phyloP scores from a whole-genome alignment of 2,113 vertebrate genomes.

The Chionodraco myersi region DNA sequence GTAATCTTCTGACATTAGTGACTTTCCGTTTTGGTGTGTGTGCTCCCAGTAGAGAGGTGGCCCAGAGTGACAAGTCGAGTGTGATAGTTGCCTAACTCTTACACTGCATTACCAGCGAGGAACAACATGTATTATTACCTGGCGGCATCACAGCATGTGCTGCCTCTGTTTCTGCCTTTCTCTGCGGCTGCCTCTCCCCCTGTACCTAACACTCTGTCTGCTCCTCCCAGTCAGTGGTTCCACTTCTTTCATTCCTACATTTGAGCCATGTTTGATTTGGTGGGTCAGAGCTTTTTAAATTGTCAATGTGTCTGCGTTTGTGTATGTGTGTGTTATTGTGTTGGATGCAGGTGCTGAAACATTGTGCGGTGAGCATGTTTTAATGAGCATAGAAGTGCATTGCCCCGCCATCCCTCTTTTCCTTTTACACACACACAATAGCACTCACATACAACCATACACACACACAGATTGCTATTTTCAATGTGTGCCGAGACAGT shows the following conservation, averaged over 20 bases:
- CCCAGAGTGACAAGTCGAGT: slow-evolving; percentile 47
- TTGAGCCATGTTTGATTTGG: slow-evolving; percentile 46
- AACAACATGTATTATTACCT: slow-evolving; percentile 21
- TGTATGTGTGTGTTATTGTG: slow-evolving; percentile 49
- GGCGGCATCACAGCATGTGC: slow-evolving; percentile 24
- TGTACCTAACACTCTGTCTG: not conserved
- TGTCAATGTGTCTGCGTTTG: slow-evolving; percentile 20
- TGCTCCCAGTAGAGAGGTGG: slow-evolving; percentile 30
- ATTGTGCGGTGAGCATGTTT: slow-evolving; percentile 76
- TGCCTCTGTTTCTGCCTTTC: slow-evolving; percentile 36
- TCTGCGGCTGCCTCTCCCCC: slow-evolving; percentile 14
- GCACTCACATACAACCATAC: slow-evolving; percentile 16
- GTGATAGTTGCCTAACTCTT: slow-evolving; percentile 49
- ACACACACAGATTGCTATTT: slow-evolving; percentile 36
- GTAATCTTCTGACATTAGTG: slow-evolving; percentile 44
- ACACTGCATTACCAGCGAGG: slow-evolving; percentile 19
- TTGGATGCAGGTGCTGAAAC: slow-evolving; percentile 78
- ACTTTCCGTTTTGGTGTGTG: slow-evolving; percentile 47
- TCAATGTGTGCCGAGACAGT: slow-evolving; percentile 38
- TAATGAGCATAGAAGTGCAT: slow-evolving; percentile 68
- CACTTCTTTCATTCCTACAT: slow-evolving; percentile 26
- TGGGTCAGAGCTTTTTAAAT: slow-evolving; percentile 53
- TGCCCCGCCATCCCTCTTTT: slow-evolving; percentile 28
- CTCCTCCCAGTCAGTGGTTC: slow-evolving; percentile 24
- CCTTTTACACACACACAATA: slow-evolving; percentile 42